Conservation (phyloP, 2,888 invertebrate genomes). For the Drosophila rubida region DNA sequence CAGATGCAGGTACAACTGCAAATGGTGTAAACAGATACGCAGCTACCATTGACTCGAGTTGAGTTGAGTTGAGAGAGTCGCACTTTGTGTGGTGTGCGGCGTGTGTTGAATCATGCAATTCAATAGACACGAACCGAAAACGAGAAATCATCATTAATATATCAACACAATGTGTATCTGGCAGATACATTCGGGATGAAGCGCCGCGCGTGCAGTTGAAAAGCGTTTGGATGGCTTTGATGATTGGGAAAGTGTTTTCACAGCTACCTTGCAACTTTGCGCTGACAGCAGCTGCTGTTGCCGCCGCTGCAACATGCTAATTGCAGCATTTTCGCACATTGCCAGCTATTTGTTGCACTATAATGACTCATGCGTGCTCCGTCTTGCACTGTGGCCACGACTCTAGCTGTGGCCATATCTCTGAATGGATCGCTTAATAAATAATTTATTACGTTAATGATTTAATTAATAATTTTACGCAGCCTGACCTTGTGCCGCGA, state of each 20-base stretch:
- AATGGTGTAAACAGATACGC: conserved; percentile 57
- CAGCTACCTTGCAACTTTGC: conserved; percentile 49
- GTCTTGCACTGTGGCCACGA: no score
- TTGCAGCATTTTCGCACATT: conserved; percentile 76
- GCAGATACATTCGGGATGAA: conserved; percentile 28
- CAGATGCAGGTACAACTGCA: conserved; percentile 37
- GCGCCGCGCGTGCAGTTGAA: conserved; percentile 68
- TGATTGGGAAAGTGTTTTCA: conserved; percentile 80
- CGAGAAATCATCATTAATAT: conserved; percentile 79
- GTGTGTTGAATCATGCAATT: conserved; percentile 75
- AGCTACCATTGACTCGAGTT: conserved; percentile 15
- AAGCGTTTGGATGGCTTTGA: conserved; percentile 77
- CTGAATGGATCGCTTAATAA: conserved; percentile 44
- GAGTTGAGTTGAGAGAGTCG: neutral
- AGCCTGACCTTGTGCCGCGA: conserved; percentile 52
- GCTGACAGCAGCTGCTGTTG: conserved; percentile 11
- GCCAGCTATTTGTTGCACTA: conserved; percentile 39
- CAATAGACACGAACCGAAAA: conserved; percentile 75
- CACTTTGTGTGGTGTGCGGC: conserved; percentile 30
- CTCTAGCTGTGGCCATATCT: conserved; percentile 30
- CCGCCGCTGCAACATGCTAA: conserved; percentile 60
- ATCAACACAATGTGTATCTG: conserved; percentile 66
- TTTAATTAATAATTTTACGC: conserved; percentile 70
- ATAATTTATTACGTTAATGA: conserved; percentile 70
- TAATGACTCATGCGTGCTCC: conserved; percentile 1